Evolutionary conservation across 23 tunicate genomes (phyloP).

Genomic region (Diplosoma virens): DNA sequence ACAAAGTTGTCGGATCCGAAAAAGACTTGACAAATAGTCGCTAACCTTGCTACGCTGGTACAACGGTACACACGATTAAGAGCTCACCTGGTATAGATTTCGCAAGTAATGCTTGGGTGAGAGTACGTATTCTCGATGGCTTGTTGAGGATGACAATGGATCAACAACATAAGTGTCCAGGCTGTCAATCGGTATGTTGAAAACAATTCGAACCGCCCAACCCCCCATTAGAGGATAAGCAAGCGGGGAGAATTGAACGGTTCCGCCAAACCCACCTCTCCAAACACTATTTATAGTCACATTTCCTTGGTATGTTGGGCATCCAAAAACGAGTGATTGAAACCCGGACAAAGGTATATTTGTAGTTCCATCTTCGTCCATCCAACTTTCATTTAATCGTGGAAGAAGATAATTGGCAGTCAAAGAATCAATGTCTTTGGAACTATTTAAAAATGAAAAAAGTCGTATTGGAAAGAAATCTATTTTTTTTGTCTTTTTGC

Average conservation of each 20-base stretch:
- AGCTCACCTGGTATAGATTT: background rate
- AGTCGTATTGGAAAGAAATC: too few species aligned
- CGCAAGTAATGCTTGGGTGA: background rate
- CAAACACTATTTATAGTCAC: conserved; percentile 36
- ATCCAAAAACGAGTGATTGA: conserved; percentile 30
- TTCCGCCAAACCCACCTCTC: conserved; percentile 62
- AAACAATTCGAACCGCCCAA: conserved; percentile 2
- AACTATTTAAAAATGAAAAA: too few species aligned
- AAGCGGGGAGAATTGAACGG: conserved; percentile 13
- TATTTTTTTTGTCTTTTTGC: too few species aligned
- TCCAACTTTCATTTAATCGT: too few species aligned
- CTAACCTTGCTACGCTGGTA: too few species aligned
- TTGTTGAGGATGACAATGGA: background rate
- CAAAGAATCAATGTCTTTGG: too few species aligned
- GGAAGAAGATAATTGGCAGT: too few species aligned
- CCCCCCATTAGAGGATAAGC: conserved; percentile 8
- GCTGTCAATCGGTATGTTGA: background rate
- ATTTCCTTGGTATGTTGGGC: conserved; percentile 44
- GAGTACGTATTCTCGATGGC: background rate
- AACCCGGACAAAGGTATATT: background rate
- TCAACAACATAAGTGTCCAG: conserved; percentile 5
- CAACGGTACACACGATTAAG: too few species aligned
- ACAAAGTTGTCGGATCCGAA: too few species aligned
- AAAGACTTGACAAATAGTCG: too few species aligned
- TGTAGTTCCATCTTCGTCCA: too few species aligned